Base-by-base conservation (phyloP, 2,888 invertebrate genomes). In the Chaitophorus viminalis region DNA sequence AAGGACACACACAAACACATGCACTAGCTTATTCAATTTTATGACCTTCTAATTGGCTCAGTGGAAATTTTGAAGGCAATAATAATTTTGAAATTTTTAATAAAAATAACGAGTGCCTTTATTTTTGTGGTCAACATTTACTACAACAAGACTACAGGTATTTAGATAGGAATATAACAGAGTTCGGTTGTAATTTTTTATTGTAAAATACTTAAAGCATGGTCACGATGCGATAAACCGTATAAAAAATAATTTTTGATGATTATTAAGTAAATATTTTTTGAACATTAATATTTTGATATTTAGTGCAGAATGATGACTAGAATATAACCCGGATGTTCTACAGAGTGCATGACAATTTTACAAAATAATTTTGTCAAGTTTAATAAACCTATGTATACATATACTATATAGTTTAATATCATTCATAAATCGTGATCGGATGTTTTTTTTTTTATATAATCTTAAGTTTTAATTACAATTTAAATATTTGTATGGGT, bases 21-120 rank as follows among this genome's bases (percentile, higher is more conserved):
- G 31, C 39, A 60, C 17, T 11, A 65, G 81, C 46, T 39, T 87
- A 81, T 75, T 81, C 72, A 81, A 87, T 81, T 81, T 36, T n/a
- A 75, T 52, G 81, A 33, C 87, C 87, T 87, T 87, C 87, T 39
- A 31, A 25, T 65, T 29, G 25, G 46, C 25, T 65, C 33, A 52
- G 5, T 84, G 31, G 46, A 84, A 75, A 77, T 60, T 46, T 70
- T 21, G 86, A 86, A 86, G 86, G 86, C 72, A 29, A 77, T 78
- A 60, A 46, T 46, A 46, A 46, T 60, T 86, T 86, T 86, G 29
- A 86, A 78, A 78, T 52, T 70, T 85, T 0, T 0, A 68, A 77
- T 11, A 33, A 46, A 76, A 46, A 46, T 77, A 77, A 85, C 29
- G 14, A 33, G 31, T 70, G 3, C 46, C 3, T 31, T 31, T 9